Conservation (phyloP, 2,888 invertebrate genomes). For the Drosophila siamana region DNA sequence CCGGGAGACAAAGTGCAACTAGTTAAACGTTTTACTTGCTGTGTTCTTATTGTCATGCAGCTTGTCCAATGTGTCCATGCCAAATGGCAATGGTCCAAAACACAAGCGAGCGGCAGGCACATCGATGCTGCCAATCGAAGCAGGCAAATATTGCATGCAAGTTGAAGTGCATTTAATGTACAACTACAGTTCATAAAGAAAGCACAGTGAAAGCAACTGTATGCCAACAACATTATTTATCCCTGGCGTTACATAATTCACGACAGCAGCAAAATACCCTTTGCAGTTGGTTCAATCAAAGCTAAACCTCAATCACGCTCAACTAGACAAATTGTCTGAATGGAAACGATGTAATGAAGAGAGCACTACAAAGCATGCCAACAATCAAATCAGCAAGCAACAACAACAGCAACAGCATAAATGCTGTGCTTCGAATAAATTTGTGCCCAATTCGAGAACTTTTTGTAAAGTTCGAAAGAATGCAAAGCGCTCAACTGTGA, state of each 20-base stretch:
- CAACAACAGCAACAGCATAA: constrained; percentile 3
- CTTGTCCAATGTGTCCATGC: not conserved
- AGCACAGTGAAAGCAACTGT: no score
- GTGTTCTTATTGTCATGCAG: constrained; percentile 3
- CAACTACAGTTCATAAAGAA: not conserved
- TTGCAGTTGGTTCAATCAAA: not conserved
- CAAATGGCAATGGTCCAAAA: constrained; percentile 27
- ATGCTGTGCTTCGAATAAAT: constrained; percentile 10
- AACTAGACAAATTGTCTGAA: constrained; percentile 61
- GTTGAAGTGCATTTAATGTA: not conserved
- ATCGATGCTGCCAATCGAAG: constrained; percentile 27
- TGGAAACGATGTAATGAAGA: constrained; percentile 57
- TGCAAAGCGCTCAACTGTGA: not conserved
- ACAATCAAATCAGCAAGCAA: constrained; percentile 13
- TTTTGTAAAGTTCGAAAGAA: not conserved
- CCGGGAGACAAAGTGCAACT: constrained; percentile 51
- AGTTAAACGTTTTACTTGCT: constrained; percentile 22
- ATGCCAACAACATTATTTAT: not conserved
- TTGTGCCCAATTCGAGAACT: not conserved
- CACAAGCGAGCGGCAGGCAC: no score
- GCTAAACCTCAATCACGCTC: constrained; percentile 47
- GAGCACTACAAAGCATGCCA: constrained; percentile 31
- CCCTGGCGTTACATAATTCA: not conserved
- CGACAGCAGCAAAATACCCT: not conserved
- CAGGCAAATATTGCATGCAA: not conserved